These are phyloP conservation scores for Psittacula cyanocephala DNA, from an alignment of 2,113 vertebrate species.

Conservation along the genomic window DNA sequence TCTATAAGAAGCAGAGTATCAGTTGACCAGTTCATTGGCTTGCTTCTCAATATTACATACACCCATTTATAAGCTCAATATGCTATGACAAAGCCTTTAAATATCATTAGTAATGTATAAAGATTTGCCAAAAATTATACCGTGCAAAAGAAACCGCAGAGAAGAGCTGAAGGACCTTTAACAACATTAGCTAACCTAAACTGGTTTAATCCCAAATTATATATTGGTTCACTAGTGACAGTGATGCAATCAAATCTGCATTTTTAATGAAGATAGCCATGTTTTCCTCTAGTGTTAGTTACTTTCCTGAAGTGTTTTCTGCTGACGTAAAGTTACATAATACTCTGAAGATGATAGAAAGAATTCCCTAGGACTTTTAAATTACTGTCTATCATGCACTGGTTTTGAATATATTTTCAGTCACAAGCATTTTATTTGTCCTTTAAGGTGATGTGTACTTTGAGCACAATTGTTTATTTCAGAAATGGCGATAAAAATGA, in stretches of 20 bases:
- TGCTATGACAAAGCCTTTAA: not conserved
- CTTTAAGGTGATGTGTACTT: slow-evolving; percentile 55
- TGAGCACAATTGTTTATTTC: slow-evolving; percentile 56
- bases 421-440: slow-evolving; percentile 35
- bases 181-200: not conserved
- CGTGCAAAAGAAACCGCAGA: not conserved
- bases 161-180: not conserved
- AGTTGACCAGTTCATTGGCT: not conserved
- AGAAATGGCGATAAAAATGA: slow-evolving; percentile 28
- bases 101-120: not conserved
- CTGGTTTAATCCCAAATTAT: not conserved
- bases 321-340: not conserved
- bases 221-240: not conserved
- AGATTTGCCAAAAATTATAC: not conserved
- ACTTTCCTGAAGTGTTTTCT: not conserved
- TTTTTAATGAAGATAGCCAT: not conserved
- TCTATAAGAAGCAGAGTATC: not conserved
- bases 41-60: not conserved
- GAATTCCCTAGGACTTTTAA: not conserved
- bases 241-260: not conserved
- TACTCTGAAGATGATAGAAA: not conserved
- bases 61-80: not conserved
- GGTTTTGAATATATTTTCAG: not conserved
- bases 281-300: not conserved
- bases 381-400: not conserved